Conservation (phyloP, 1,140 invertebrate genomes). For the Carposina sasakii region DNA sequence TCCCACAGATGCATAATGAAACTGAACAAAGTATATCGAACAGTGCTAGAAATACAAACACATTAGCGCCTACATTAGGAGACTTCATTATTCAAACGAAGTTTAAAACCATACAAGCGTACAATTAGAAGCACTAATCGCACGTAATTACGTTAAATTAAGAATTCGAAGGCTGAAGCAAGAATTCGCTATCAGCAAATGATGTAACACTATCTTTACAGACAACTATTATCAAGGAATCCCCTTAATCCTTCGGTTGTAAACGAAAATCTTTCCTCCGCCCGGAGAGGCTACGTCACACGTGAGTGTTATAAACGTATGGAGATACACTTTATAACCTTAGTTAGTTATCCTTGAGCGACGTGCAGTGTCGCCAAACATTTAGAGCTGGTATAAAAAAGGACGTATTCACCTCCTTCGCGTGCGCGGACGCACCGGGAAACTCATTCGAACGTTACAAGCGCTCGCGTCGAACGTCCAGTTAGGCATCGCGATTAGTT, state of each 20-base stretch:
- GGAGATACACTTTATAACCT: constrained; percentile 63
- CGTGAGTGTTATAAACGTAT: constrained; percentile 35
- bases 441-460: constrained; percentile 58
- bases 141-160: constrained; percentile 30
- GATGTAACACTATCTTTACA: constrained; percentile 48
- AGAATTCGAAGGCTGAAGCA: constrained; percentile 18
- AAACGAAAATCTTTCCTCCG: constrained; percentile 63
- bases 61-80: constrained; percentile 26
- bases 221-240: constrained; percentile 56
- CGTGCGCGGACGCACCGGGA: constrained; percentile 55
- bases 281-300: constrained; percentile 40
- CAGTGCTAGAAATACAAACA: background rate
- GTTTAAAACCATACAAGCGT: background rate
- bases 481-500: background rate
- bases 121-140: background rate
- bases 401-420: constrained; percentile 38
- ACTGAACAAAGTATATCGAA: background rate
- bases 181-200: constrained; percentile 43
- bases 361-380: constrained; percentile 56
- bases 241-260: constrained; percentile 57
- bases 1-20: background rate
- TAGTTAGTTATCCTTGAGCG: constrained; percentile 68
- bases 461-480: constrained; percentile 47
- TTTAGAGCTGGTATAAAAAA: constrained; percentile 67
- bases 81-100: constrained; percentile 34